Evolutionary conservation across 2,113 vertebrate species (phyloP).

Genomic region (Entomyzon cyanotis): DNA sequence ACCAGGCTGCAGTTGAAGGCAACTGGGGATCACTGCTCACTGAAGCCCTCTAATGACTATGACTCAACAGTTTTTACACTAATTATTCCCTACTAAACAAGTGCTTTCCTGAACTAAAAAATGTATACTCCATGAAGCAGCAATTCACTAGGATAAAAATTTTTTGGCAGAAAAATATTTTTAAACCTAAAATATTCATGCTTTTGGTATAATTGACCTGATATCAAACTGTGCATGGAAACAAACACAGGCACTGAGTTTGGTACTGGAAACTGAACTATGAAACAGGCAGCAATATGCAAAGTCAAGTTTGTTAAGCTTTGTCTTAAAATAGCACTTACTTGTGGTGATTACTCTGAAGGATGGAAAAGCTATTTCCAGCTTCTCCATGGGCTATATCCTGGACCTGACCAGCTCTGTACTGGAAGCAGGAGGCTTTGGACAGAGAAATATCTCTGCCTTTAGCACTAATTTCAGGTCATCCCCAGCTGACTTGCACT

Average conservation of each 20-base stretch:
- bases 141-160: not conserved
- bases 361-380: not conserved
- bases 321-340: not conserved
- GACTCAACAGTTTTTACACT: not conserved
- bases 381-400: not conserved
- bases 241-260: not conserved
- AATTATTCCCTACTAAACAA: not conserved
- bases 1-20: not conserved
- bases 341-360: not conserved
- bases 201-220: not conserved
- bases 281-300: not conserved
- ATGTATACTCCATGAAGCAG: not conserved
- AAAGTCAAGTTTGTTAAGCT: not conserved
- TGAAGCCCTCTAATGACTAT: accelerated
- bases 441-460: not conserved
- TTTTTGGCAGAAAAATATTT: not conserved
- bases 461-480: not conserved
- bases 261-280: not conserved
- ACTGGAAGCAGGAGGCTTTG: not conserved
- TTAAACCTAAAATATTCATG: not conserved
- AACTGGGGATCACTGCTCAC: not conserved
- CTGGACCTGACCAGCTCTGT: not conserved
- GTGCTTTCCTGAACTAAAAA: not conserved
- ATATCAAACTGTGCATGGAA: not conserved
- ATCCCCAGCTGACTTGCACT: not conserved